Percentiles rank a stretch among this genome's conserved stretches.
Conservation (phyloP, 1,140 invertebrate species). For the Drosophila parabipectinata region DNA sequence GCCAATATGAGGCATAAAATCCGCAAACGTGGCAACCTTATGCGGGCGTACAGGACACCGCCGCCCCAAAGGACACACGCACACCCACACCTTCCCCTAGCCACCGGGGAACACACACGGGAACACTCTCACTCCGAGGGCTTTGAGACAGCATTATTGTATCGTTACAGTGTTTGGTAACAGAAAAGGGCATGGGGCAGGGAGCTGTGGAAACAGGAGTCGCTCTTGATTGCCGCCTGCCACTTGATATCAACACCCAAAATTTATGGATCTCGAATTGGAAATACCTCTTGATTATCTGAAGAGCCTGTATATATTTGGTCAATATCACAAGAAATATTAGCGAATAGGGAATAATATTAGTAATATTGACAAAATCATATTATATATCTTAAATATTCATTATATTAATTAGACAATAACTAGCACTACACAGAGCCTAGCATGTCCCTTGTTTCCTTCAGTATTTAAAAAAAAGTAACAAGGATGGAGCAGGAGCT, state of each 20-base stretch:
- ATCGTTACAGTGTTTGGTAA: constrained; percentile 46
- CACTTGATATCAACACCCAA: constrained; percentile 53
- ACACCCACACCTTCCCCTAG: not conserved
- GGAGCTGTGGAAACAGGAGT: constrained; percentile 7
- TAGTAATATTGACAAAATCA: not conserved
- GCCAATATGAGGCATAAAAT: constrained; percentile 76
- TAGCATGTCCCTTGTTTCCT: not conserved
- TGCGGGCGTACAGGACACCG: constrained; percentile 37
- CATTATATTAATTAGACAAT: not conserved
- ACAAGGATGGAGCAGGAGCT: not conserved
- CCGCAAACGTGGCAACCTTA: constrained; percentile 62
- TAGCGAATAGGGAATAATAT: too few relatives aligned
- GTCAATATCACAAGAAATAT: too few relatives aligned
- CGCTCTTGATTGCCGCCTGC: constrained; percentile 61
- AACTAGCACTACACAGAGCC: not conserved
- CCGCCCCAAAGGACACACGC: constrained; percentile 15
- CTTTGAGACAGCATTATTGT: constrained; percentile 52
- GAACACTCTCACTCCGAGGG: constrained; percentile 14
- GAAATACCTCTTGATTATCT: not conserved
- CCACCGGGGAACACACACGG: not conserved
- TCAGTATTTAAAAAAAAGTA: not conserved
- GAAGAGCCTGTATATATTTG: not conserved
- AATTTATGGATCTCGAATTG: not conserved
- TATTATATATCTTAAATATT: not conserved
- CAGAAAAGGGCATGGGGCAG: not conserved